phyloP scores from a whole-genome alignment of 2,113 vertebrate species.

The Haplochromis burtoni region DNA sequence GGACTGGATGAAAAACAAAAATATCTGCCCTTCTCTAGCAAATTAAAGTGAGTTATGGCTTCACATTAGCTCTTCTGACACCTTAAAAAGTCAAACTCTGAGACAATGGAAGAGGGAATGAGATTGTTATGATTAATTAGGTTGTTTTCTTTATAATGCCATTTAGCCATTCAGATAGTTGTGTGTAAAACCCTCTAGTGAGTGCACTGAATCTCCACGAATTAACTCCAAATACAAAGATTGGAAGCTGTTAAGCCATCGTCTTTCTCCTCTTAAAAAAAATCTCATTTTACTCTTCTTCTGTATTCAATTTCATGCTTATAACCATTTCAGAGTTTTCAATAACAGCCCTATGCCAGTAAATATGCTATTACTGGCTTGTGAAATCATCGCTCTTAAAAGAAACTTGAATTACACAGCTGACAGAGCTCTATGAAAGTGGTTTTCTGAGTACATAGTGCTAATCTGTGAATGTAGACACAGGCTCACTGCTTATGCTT shows the following conservation, averaged over 20 bases:
- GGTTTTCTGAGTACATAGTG: conserved; percentile 19
- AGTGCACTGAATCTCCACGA: background rate
- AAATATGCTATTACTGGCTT: conserved; percentile 57
- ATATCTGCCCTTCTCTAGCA: background rate
- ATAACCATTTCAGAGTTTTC: conserved; percentile 47
- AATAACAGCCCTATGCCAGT: conserved; percentile 43
- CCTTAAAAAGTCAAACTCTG: background rate
- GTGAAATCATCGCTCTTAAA: conserved; percentile 55
- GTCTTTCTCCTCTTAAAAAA: background rate
- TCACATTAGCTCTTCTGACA: conserved; percentile 1
- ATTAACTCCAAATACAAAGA: conserved; percentile 20
- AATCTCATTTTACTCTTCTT: conserved; percentile 5
- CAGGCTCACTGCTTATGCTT: conserved; percentile 33
- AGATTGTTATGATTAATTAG: background rate
- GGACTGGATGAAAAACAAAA: background rate
- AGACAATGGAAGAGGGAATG: background rate
- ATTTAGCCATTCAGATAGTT: background rate
- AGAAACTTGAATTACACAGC: conserved; percentile 64
- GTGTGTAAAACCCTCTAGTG: background rate
- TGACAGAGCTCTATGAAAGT: conserved; percentile 47
- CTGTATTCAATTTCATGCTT: conserved; percentile 64
- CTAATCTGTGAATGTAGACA: conserved; percentile 59
- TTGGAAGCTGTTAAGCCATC: background rate
- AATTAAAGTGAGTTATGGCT: background rate
- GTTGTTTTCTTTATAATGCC: conserved; percentile 1